Base-by-base conservation (phyloP, 2,797 vertebrate genomes). In the Aphelocoma californica region DNA sequence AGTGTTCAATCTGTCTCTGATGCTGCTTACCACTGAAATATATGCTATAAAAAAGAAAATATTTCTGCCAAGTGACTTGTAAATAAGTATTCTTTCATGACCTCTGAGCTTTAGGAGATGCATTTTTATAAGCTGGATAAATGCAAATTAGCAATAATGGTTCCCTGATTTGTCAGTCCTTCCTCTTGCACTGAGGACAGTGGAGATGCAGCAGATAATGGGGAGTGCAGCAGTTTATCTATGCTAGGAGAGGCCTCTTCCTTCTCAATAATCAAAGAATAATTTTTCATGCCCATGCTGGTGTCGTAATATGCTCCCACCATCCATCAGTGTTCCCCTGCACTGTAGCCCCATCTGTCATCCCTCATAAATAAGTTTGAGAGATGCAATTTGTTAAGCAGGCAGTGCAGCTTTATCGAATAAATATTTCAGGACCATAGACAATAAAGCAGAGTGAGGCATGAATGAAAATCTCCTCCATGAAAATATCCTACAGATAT, bases 101-200 rank as follows among this genome's bases (percentile, higher is more conserved):
- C 31, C 25, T 61, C 72, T 85, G 80, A 82, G 79, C 60, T 86
- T 73, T 36, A 38, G 29, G 14, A 48, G 32, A 18, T 67, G 44
- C 34, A 71, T 82, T 94, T 92, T 86, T 78, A 54, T 71, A 50
- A 91, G 28, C 34, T 31, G 45, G 64, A 81, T 57, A 66, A 83
- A 88, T 58, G 82, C 32, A 90, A 83, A 90, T 83, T 48, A 82
- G 32, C 64, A 71, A n/a, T 77, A 85, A 64, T 6, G 11, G 70
- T 91, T 77, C 26, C 34, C 53, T 78, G 56, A 62, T 67, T 77
- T 73, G 40, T 24, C 71, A 89, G 36, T 40, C 36, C 60, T 89
- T 85, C 45, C 19, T 56, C 19, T 38, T 45, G 34, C 38, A 13
- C 17, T 9, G 87, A 80, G 67, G 67, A 45, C 34, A 74, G 17